Evolutionary conservation across 2,797 vertebrate species (phyloP).

Genomic region (Leucoraja ocellata): DNA sequence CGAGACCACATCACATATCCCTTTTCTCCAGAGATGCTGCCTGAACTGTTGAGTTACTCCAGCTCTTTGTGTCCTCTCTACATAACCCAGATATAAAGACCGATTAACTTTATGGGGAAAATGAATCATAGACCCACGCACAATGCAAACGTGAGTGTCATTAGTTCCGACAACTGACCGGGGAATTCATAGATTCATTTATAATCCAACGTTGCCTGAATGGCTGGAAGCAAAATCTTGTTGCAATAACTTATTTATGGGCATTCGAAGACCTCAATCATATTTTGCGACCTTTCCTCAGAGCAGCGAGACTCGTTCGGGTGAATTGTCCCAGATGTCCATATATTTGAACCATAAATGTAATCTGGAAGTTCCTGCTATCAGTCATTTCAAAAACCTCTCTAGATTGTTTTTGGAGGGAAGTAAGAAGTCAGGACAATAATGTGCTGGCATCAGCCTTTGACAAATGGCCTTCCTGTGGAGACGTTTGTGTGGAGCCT

Average conservation of each 20-base stretch:
- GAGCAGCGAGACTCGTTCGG: no score
- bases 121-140: background rate
- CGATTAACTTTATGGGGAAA: background rate
- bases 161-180: background rate
- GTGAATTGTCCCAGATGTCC: background rate
- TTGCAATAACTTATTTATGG: background rate
- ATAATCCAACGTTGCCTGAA: background rate
- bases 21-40: no score
- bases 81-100: background rate
- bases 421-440: conserved; percentile 36
- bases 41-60: no score
- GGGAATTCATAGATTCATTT: background rate
- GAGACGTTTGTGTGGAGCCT: conserved; percentile 45
- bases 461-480: conserved; percentile 51
- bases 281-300: background rate
- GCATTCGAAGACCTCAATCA: background rate
- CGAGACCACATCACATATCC: no score
- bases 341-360: background rate
- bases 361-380: conserved; percentile 24
- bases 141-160: background rate
- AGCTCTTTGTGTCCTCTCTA: background rate
- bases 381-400: background rate
- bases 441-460: conserved; percentile 30
- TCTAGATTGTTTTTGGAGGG: conserved; percentile 35
- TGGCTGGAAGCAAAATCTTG: background rate